Base-by-base conservation (phyloP, 2,797 vertebrate genomes). In the Pseudocheirus occidentalis region DNA sequence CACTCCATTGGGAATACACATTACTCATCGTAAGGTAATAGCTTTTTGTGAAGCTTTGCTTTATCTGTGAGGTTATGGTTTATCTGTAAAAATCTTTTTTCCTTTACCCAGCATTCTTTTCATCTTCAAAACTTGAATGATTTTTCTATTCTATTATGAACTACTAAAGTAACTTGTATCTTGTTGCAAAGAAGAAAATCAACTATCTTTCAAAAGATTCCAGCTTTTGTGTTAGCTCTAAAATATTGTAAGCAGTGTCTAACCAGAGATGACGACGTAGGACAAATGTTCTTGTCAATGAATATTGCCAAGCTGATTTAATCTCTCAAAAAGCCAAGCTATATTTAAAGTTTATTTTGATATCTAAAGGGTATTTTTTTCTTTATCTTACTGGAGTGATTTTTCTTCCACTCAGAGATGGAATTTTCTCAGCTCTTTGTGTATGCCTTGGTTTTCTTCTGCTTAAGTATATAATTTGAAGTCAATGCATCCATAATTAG, bases 121-220 rank as follows among this genome's bases (percentile, higher is more conserved):
- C 92, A 94, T 58, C 55, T 66, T 95, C 50, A 34, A 53, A 95
- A 95, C 27, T 10, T 81, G 89, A 95, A 94, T 96, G 87, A 97
- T 95, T 97, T 97, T 96, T 96, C 94, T 92, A 81, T 96, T 97
- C 94, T 92, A 92, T 92, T 95, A 95, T 87, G 56, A 95, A 97
- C 57, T 95, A 96, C 59, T 93, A 95, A 96, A 97, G 93, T 92
- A 96, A 93, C 87, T 91, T 97, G 53, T 95, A 66, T 96, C 94
- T 95, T 95, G 93, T 95, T 95, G 92, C 92, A 97, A 95, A 97
- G 90, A 93, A 92, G 92, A 97, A 98, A 98, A 97, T 95, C 96
- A 96, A 96, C 96, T 96, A 97, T 93, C 91, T 95, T 96, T 96
- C 94, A 53, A 98, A 97, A 53, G 56, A 96, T 89, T 91, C 62